phyloP scores from a whole-genome alignment of 2,113 vertebrate genomes.

The Hemibagrus wyckioides region DNA sequence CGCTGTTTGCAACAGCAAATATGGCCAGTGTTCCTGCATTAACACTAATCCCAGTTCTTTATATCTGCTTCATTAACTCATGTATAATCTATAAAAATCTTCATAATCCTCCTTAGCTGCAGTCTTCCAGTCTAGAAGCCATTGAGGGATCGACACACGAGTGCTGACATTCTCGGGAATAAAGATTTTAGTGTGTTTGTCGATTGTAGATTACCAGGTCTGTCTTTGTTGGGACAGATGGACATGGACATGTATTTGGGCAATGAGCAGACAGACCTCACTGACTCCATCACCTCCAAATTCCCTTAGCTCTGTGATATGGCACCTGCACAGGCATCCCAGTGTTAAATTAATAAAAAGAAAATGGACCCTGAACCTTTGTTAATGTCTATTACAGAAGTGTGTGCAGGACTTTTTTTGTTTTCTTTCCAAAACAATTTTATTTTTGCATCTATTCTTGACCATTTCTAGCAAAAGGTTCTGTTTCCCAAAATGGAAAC shows the following conservation, averaged over 20 bases:
- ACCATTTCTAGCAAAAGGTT: not conserved
- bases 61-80: not conserved
- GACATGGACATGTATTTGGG: not conserved
- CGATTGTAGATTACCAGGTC: not conserved
- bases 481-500: not conserved
- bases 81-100: not conserved
- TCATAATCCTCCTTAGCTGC: too few relatives aligned
- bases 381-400: not conserved
- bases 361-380: not conserved
- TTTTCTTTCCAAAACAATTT: not conserved
- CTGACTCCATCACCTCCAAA: not conserved
- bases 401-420: not conserved
- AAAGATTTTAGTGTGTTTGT: not conserved
- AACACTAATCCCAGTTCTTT: constrained; percentile 3
- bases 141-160: too few relatives aligned
- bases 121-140: not conserved
- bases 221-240: not conserved
- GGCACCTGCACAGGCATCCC: not conserved
- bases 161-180: too few relatives aligned
- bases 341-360: not conserved
- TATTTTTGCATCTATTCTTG: not conserved
- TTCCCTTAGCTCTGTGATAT: not conserved
- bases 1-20: not conserved
- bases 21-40: not conserved
- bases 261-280: not conserved